phyloP scores from a whole-genome alignment of 2,888 invertebrate species.

The Nysson spinosus region DNA sequence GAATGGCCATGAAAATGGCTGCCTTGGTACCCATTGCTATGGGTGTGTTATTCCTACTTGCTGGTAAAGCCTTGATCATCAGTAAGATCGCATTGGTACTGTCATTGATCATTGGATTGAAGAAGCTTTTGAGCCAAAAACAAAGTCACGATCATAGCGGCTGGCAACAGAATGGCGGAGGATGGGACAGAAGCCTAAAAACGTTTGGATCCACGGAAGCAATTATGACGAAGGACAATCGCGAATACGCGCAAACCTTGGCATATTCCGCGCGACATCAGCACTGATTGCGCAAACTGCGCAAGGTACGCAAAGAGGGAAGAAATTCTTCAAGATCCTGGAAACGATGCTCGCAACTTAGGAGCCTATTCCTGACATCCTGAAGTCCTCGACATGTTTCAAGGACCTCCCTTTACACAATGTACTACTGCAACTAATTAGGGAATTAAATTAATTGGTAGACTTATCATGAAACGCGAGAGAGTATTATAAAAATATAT shows the following conservation, averaged over 20 bases:
- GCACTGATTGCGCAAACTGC: constrained; percentile 25
- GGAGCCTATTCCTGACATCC: no score
- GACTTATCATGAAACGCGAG: no score
- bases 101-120: constrained; percentile 88
- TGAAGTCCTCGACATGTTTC: no score
- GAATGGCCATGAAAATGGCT: constrained; percentile 90
- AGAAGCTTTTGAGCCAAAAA: constrained; percentile 87
- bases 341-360: neutral
- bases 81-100: constrained; percentile 89
- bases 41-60: constrained; percentile 88
- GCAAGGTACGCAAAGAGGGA: neutral
- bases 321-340: constrained; percentile 8
- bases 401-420: no score
- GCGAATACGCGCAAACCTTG: constrained; percentile 80
- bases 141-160: constrained; percentile 78
- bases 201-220: constrained; percentile 65
- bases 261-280: constrained; percentile 82
- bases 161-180: constrained; percentile 77
- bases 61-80: constrained; percentile 91
- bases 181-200: constrained; percentile 85
- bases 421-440: no score
- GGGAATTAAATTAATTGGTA: no score
- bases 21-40: constrained; percentile 89
- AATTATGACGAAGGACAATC: constrained; percentile 55
- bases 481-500: no score